These are phyloP conservation scores for Pelobates fuscus DNA, from an alignment of 2,113 vertebrate genomes.

Conservation along the genomic window DNA sequence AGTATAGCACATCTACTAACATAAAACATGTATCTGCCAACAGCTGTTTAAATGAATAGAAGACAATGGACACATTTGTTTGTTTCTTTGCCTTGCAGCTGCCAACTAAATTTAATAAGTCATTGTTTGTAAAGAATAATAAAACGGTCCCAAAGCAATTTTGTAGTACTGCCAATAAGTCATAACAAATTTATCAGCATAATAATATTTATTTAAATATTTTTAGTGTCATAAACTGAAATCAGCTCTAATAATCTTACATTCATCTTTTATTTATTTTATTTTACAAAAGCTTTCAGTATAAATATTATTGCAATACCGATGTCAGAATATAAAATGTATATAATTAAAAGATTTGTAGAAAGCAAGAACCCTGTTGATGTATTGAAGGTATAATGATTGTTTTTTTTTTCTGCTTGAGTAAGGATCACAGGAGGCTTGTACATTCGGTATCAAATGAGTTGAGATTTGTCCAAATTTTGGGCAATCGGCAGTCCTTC, in stretches of 20 bases:
- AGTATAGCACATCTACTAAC: too few relatives aligned
- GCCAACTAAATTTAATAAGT: conserved; percentile 70
- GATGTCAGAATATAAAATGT: too few relatives aligned
- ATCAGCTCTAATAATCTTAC: conserved; percentile 26
- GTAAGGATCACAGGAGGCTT: too few relatives aligned
- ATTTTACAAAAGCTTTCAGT: not conserved
- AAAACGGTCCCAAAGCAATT: conserved; percentile 63
- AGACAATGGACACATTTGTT: conserved; percentile 51
- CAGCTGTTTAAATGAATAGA: conserved; percentile 52
- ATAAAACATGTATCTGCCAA: conserved; percentile 59
- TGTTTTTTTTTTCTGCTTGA: too few relatives aligned
- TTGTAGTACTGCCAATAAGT: conserved; percentile 59
- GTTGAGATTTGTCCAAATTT: too few relatives aligned
- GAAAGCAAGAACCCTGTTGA: too few relatives aligned
- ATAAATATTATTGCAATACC: too few relatives aligned
- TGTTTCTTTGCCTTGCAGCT: conserved; percentile 61
- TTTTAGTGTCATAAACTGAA: conserved; percentile 34
- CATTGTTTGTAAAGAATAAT: conserved; percentile 68
- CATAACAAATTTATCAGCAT: conserved; percentile 55
- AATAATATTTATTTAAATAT: conserved; percentile 40
- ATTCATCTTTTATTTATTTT: not conserved
- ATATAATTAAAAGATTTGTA: too few relatives aligned
- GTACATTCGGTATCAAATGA: too few relatives aligned
- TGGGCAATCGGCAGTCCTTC: too few relatives aligned
- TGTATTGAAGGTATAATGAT: too few relatives aligned